Evolutionary conservation across 2,888 invertebrate species (phyloP).

Genomic region (Dynastes hyllus): DNA sequence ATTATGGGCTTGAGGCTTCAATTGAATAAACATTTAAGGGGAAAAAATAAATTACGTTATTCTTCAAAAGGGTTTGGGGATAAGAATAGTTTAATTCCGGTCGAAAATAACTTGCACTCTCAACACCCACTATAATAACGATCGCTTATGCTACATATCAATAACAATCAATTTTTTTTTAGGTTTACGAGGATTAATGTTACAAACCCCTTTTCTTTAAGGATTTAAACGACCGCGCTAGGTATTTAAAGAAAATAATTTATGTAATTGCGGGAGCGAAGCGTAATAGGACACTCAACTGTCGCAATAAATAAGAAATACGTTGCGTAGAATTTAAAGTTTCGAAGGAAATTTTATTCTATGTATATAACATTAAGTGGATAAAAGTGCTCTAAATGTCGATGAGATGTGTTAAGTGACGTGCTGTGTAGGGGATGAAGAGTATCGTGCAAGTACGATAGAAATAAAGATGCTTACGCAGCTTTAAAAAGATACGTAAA

Average conservation of each 20-base stretch:
- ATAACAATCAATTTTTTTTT: slow-evolving; percentile 2
- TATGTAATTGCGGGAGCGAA: slow-evolving; percentile 9
- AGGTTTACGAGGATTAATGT: slow-evolving; percentile 14
- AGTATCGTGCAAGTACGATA: background rate
- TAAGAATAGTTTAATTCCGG: slow-evolving; percentile 35
- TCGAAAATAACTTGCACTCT: slow-evolving; percentile 28
- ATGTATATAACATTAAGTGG: slow-evolving; percentile 20
- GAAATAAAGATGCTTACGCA: background rate
- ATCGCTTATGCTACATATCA: background rate
- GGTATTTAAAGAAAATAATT: slow-evolving; percentile 33
- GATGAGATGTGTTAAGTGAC: slow-evolving; percentile 24
- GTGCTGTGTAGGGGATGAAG: background rate
- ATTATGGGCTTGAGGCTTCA: no score
- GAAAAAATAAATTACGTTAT: slow-evolving; percentile 39
- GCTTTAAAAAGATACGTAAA: no score
- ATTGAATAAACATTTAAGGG: no score
- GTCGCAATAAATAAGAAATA: slow-evolving; percentile 38
- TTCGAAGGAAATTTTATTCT: slow-evolving; percentile 5
- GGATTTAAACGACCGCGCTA: background rate
- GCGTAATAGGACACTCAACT: slow-evolving; percentile 21
- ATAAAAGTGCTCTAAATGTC: slow-evolving; percentile 23
- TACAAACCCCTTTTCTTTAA: background rate
- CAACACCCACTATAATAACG: slow-evolving; percentile 8
- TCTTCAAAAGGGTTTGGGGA: background rate
- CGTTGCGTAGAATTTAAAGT: slow-evolving; percentile 9